These are phyloP conservation scores for Phoebastria nigripes DNA, from an alignment of 2,797 vertebrate species.

Conservation along the genomic window DNA sequence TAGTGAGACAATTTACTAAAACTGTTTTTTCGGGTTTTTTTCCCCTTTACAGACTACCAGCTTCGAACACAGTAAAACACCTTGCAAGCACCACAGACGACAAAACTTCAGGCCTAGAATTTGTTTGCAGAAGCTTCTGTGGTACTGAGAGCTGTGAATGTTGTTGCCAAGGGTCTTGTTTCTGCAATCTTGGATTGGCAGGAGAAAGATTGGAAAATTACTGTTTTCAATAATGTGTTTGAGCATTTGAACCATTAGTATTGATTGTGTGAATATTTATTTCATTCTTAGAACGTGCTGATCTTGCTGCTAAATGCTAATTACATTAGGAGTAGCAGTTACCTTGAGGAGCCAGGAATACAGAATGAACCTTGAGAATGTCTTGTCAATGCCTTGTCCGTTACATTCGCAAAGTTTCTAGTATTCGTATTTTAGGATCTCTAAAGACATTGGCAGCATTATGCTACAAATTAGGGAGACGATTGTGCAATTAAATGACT, in stretches of 20 bases:
- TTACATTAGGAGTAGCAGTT: conserved; percentile 45
- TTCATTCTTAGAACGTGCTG: conserved; percentile 44
- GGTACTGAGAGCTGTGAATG: conserved; percentile 27
- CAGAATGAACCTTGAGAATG: conserved; percentile 24
- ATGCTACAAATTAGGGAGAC: conserved; percentile 14
- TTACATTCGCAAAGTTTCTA: neutral
- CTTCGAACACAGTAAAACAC: conserved; percentile 64
- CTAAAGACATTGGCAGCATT: neutral
- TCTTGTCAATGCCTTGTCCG: conserved; percentile 20
- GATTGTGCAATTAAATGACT: conserved; percentile 55
- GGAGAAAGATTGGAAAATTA: neutral
- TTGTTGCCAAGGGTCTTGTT: conserved; percentile 34
- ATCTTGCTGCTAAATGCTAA: conserved; percentile 59
- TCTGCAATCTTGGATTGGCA: conserved; percentile 20
- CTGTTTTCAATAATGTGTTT: conserved; percentile 40
- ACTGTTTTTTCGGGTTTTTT: fast-evolving
- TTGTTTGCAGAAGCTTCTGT: conserved; percentile 38
- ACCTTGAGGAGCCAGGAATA: conserved; percentile 30
- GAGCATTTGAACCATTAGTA: conserved; percentile 55
- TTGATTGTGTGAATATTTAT: conserved; percentile 64
- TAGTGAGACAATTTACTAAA: neutral
- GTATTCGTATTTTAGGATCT: neutral
- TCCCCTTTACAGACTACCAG: conserved; percentile 61
- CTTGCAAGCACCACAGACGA: neutral
- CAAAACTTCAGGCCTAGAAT: conserved; percentile 7